phyloP scores from a whole-genome alignment of 2,888 invertebrate species.

The Trisateles emortualis region DNA sequence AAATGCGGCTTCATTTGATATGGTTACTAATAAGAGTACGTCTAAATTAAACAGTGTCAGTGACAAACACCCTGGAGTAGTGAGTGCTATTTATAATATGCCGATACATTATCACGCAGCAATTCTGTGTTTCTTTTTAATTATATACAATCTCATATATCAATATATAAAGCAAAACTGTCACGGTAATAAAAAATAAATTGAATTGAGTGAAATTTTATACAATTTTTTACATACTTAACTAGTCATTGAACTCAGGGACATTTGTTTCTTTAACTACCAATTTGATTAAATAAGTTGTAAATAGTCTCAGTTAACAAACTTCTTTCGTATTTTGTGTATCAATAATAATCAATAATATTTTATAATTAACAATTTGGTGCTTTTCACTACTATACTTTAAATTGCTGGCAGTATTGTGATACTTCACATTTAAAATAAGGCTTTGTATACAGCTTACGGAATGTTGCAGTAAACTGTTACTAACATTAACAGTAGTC shows the following conservation, averaged over 20 bases:
- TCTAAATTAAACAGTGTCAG: conserved; percentile 70
- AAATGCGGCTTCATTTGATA: conserved; percentile 29
- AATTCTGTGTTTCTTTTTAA: conserved; percentile 82
- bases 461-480: conserved; percentile 85
- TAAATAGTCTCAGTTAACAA: conserved; percentile 74
- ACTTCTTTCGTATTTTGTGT: conserved; percentile 44
- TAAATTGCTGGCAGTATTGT: conserved; percentile 76
- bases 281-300: conserved; percentile 61
- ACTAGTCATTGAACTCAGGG: conserved; percentile 75
- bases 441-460: conserved; percentile 86
- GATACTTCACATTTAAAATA: conserved; percentile 75
- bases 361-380: conserved; percentile 75
- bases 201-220: conserved; percentile 47
- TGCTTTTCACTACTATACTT: conserved; percentile 68
- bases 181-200: conserved; percentile 61
- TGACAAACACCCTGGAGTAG: conserved; percentile 65
- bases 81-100: conserved; percentile 78
- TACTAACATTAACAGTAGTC: conserved; percentile 79
- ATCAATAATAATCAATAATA: conserved; percentile 54
- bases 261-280: conserved; percentile 46
- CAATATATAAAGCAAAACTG: conserved; percentile 82
- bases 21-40: conserved; percentile 45
- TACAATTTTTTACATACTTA: conserved; percentile 54
- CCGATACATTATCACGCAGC: conserved; percentile 85
- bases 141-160: conserved; percentile 84